phyloP scores from a whole-genome alignment of 1,140 invertebrate genomes.

The Sitophilus oryzae region DNA sequence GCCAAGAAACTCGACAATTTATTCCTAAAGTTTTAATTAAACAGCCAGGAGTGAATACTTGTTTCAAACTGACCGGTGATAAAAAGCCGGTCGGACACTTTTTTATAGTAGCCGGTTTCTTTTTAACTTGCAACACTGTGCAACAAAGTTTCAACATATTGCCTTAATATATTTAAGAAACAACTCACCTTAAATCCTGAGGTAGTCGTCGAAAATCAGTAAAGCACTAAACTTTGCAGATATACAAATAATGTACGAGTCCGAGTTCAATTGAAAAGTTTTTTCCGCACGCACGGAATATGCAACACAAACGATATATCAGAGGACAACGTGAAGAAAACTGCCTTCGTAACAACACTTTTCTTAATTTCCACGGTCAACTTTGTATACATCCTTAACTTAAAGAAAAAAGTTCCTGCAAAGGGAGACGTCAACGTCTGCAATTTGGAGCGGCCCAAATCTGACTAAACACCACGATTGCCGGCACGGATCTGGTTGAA shows the following conservation, averaged over 20 bases:
- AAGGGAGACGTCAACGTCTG: slow-evolving; percentile 18
- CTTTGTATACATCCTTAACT: slow-evolving; percentile 45
- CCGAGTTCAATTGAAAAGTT: slow-evolving; percentile 37
- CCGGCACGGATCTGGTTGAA: background rate
- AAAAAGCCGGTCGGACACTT: too few species aligned
- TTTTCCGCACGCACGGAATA: slow-evolving; percentile 45
- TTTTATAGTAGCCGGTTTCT: too few species aligned
- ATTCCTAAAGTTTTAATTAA: too few species aligned
- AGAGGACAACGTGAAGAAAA: slow-evolving; percentile 35
- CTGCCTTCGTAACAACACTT: slow-evolving; percentile 39
- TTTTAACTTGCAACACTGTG: too few species aligned
- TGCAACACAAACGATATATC: slow-evolving; percentile 38
- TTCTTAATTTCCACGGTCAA: slow-evolving; percentile 41
- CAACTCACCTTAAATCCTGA: slow-evolving; percentile 32
- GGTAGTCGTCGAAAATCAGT: slow-evolving; percentile 36
- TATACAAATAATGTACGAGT: slow-evolving; percentile 8
- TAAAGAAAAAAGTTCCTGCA: slow-evolving; percentile 24
- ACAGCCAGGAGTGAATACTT: too few species aligned
- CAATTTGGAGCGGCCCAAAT: slow-evolving; percentile 23
- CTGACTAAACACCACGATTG: slow-evolving; percentile 20
- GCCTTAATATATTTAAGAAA: too few species aligned
- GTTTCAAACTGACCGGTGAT: too few species aligned
- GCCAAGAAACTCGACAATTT: too few species aligned
- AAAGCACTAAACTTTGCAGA: slow-evolving; percentile 9
- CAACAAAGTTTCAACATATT: too few species aligned